Evolutionary conservation across 2,113 vertebrate species (phyloP).

Genomic region (Eretmochelys imbricata): DNA sequence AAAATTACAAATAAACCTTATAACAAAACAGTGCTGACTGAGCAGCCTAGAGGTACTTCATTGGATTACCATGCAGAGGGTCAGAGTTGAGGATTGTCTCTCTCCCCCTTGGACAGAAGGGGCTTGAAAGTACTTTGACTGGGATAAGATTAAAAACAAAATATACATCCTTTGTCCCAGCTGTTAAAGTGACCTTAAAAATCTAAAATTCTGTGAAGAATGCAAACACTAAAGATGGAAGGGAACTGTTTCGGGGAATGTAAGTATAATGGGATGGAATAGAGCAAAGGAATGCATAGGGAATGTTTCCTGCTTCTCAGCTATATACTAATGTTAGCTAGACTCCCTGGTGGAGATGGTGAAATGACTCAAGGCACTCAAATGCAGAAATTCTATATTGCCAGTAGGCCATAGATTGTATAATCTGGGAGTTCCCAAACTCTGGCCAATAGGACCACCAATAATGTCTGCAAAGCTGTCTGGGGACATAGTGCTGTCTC

Average conservation of each 20-base stretch:
- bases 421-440: background rate
- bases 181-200: background rate
- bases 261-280: background rate
- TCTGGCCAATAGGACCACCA: background rate
- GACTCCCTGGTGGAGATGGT: background rate
- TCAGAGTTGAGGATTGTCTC: background rate
- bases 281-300: background rate
- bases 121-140: background rate
- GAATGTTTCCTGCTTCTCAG: background rate
- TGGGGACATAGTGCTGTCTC: background rate
- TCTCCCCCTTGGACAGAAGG: background rate
- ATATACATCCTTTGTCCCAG: background rate
- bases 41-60: background rate
- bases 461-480: background rate
- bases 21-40: background rate
- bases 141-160: background rate
- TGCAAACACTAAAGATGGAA: background rate
- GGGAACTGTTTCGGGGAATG: accelerated
- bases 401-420: accelerated
- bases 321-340: background rate
- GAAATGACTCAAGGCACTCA: background rate
- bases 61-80: accelerated
- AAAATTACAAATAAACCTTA: background rate
- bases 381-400: background rate
- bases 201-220: background rate